Evolutionary conservation across 92 coral and sea anemone genomes (phyloP).

Genomic region (Diadumene lineata): DNA sequence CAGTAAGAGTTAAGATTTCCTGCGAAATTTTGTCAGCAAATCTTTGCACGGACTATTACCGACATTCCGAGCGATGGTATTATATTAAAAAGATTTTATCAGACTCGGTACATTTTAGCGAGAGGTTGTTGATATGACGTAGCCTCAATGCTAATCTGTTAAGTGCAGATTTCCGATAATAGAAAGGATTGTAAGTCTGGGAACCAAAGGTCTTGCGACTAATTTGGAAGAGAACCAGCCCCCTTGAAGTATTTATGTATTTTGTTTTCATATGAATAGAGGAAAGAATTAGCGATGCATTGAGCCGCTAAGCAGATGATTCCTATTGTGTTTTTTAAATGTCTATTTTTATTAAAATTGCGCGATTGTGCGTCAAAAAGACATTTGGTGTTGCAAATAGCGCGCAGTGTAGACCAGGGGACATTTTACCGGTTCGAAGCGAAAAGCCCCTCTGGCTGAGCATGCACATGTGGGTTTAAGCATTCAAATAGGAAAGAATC

Average conservation of each 20-base stretch:
- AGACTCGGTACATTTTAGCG: not conserved
- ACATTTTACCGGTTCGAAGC: not conserved
- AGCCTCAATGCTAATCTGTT: not conserved
- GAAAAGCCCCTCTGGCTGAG: not conserved
- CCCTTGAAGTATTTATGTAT: not conserved
- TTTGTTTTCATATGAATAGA: not conserved
- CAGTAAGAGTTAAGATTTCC: too few species aligned
- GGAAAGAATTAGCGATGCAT: not conserved
- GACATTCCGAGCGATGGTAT: too few species aligned
- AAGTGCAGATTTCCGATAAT: conserved; percentile 18
- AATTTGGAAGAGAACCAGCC: not conserved
- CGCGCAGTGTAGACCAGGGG: not conserved
- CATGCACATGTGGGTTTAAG: too few species aligned
- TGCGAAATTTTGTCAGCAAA: too few species aligned
- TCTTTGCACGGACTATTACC: too few species aligned
- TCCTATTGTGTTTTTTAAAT: too few species aligned
- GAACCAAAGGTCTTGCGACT: conserved; percentile 2
- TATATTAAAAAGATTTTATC: conserved; percentile 10
- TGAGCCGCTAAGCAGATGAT: too few species aligned
- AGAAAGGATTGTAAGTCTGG: not conserved
- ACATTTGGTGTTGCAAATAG: not conserved
- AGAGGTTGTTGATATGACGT: conserved; percentile 6
- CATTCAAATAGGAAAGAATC: not conserved
- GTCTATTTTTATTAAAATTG: too few species aligned
- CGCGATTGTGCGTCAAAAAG: too few species aligned